Base-by-base conservation (phyloP, 2,113 vertebrate species). In the Peromyscus maniculatus region DNA sequence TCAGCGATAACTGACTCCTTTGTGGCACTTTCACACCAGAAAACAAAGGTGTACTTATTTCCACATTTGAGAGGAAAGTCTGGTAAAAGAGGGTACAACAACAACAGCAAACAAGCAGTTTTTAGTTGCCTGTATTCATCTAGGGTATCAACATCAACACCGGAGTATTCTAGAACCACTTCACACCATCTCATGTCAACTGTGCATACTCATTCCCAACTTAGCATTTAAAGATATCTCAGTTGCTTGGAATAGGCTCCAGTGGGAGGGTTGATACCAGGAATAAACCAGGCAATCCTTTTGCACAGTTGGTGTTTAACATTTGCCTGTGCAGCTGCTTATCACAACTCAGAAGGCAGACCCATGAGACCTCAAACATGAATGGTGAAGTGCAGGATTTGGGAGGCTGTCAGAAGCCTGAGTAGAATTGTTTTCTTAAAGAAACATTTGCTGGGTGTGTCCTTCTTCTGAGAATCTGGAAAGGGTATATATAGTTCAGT, bases 391-490 rank as follows among this genome's bases (percentile, higher is more conserved):
- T 71, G 24, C 64, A 89, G 21, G 33, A 12, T 15, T 43, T 33
- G 71, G 31, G 9, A 0, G 4, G 13, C 59, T 66, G n/a, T 74
- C 79, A 19, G 62, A 94, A 17, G 82, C 43, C 72, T n/a, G 49
- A 93, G n/a, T 86, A 75, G 46, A 80, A 80, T 52, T 57, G 3
- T 79, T 91, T 91, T 79, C 31, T 43, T 64, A 69, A 77, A 59
- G 91, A 71, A 92, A 92, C n/a, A 86, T 59, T 96, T 88, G 33
- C 52, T 86, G 71, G 16, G 39, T 95, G 36, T 91, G 31, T 77
- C 36, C 24, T 94, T 89, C 52, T 57, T 97, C 88, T 66, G 66
- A 88, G 86, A 86, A 95, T 67, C 55, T 95, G 43, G 92, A 96
- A 96, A 95, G 88, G 16, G 57, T 89, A 90, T 21, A 95, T 89